These are phyloP conservation scores for Bos indicus DNA, from an alignment of 2,113 vertebrate genomes.

Conservation along the genomic window DNA sequence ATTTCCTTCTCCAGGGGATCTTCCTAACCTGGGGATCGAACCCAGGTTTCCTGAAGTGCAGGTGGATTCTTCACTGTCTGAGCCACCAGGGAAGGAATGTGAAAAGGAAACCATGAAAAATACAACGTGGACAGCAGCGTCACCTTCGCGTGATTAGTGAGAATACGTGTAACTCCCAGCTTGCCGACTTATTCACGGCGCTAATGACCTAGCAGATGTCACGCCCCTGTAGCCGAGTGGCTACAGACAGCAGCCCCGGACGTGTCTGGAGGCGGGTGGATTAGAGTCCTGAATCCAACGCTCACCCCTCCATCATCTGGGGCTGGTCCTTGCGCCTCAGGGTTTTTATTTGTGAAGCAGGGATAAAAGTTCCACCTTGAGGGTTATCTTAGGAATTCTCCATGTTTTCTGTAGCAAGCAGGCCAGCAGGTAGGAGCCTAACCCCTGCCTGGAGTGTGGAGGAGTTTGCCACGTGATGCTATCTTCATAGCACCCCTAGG, in stretches of 20 bases:
- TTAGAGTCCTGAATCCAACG: accelerated
- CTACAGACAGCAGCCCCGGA: not conserved
- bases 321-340: not conserved
- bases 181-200: accelerated
- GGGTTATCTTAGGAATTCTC: not conserved
- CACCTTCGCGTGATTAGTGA: accelerated
- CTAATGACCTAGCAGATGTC: not conserved
- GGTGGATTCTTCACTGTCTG: not conserved
- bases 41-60: not conserved
- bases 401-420: no score
- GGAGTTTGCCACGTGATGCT: accelerated
- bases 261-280: accelerated
- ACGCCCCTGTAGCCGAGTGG: accelerated
- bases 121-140: not conserved
- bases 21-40: not conserved
- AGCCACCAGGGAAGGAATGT: not conserved
- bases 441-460: accelerated
- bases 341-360: not conserved
- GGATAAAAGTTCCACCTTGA: no score
- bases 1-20: not conserved
- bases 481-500: accelerated
- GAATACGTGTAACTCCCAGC: accelerated
- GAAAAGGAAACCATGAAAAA: not conserved
- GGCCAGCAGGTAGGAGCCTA: no score
- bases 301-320: no score